Conservation (phyloP, 2,888 invertebrate genomes). For the Drosophila acutilabella region DNA sequence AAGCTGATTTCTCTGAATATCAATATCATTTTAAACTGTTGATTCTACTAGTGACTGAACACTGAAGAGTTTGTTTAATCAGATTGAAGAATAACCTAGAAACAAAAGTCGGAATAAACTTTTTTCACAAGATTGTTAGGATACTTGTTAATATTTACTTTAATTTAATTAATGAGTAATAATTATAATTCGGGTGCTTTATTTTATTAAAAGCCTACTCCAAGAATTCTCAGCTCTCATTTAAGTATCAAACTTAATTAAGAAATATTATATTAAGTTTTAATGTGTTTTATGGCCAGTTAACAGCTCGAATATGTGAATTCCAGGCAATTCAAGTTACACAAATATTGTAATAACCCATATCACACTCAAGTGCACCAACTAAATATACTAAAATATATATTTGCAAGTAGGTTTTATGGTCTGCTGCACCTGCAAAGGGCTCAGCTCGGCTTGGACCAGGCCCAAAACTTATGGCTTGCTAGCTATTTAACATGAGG, state of each 20-base stretch:
- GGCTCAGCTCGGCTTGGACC: constrained; percentile 8
- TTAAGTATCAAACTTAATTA: neutral
- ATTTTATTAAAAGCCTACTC: neutral
- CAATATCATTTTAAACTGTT: neutral
- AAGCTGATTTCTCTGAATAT: neutral
- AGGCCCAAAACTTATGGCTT: constrained; percentile 33
- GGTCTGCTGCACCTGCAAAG: constrained; percentile 60
- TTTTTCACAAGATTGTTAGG: no score
- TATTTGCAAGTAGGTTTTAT: constrained; percentile 45
- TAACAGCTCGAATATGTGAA: neutral
- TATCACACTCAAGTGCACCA: constrained; percentile 6
- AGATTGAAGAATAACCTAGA: no score
- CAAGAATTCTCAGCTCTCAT: neutral
- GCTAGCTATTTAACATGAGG: constrained; percentile 38
- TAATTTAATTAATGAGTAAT: no score
- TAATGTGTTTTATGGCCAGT: neutral
- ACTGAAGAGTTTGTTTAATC: no score
- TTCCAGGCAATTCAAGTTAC: neutral
- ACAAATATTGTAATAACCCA: constrained; percentile 25
- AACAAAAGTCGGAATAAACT: no score
- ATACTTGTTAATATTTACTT: no score
- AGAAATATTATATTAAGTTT: neutral
- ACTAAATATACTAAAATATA: neutral
- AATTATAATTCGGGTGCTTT: no score
- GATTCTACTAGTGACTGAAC: neutral